A percentile compares a stretch with the other conserved stretches of the same genome.
Conservation (phyloP, 2,888 invertebrate species). For the Gandaritis pyraliata region DNA sequence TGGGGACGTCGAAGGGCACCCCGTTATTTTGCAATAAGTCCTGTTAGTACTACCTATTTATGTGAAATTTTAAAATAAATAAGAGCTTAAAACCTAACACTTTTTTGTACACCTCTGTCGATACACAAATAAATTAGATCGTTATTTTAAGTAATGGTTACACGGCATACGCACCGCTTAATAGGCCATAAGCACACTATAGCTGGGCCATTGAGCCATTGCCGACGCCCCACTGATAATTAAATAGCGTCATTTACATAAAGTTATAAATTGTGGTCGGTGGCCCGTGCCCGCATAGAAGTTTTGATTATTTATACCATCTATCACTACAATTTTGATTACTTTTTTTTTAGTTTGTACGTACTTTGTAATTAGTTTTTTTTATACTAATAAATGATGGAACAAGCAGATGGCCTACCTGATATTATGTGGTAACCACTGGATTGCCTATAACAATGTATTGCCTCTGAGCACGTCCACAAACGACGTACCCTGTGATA, state of each 20-base stretch:
- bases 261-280: constrained; percentile 35
- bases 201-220: constrained; percentile 25
- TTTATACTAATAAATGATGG: too few species aligned
- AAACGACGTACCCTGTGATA: too few species aligned
- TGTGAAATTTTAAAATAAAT: too few species aligned
- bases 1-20: too few species aligned
- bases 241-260: constrained; percentile 53
- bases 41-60: too few species aligned
- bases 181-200: constrained; percentile 27
- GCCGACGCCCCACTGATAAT: constrained; percentile 50
- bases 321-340: constrained; percentile 10
- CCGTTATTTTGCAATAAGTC: too few species aligned
- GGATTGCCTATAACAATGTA: too few species aligned
- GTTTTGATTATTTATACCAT: constrained; percentile 20
- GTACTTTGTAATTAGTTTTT: constrained; percentile 12
- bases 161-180: constrained; percentile 36
- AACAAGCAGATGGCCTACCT: too few species aligned
- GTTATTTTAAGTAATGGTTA: constrained; percentile 50
- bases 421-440: too few species aligned
- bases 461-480: too few species aligned
- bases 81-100: constrained; percentile 1
- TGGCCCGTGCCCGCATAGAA: constrained; percentile 30
- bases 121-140: constrained; percentile 51
- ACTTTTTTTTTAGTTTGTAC: neutral
- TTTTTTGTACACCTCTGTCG: constrained; percentile 19